Evolutionary conservation across 2,113 vertebrate species (phyloP), one percentile per base, ranked within the genome.

Genomic region (human): DNA sequence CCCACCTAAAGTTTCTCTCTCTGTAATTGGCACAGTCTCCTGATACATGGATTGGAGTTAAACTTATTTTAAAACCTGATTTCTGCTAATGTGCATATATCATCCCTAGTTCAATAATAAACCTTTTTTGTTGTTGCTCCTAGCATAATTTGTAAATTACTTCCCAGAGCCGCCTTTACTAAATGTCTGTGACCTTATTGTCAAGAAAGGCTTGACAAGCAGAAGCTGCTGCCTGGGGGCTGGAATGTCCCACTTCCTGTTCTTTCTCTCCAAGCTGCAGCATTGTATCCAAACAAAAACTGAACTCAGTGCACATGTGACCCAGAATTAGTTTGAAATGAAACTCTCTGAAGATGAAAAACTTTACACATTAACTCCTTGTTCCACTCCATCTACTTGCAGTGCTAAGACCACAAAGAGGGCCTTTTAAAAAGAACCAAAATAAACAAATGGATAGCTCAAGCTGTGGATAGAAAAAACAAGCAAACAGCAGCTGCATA

Each of bases 171-270:
- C 20, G 40, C 93, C 90, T 94, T 97, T 64, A 97, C 64, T 95
- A 93, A 98, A 96, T 68, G 95, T 91, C 96, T 96, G 86, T 97
- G 95, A 97, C 97, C 93, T 97, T 97, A 93, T 95, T 96, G 97
- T 98, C 93, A 89, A 96, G 95, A 96, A 96, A 91, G 70, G 50
- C 94, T 97, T 98, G 97, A 98, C 93, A 87, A 97, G 96, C 94
- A 97, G 97, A 98, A 98, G 98, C 97, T 97, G 97, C 91, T 98
- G 98, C 97, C 98, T 94, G 50, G 85, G 97, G 97, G 68, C 79
- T 97, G 98, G 97, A 97, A 98, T 96, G 97, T 98, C 90, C 95
- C 94, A 97, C 91, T 98, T 98, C 97, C 97, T 98, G 94, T 93
- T 95, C 97, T 96, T 95, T 96, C 88, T 97, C 88, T 98, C 95